A percentile compares a stretch with the other conserved stretches of the same genome.
phyloP scores from a whole-genome alignment of 1,140 invertebrate genomes.

The Diachasmimorpha longicaudata region DNA sequence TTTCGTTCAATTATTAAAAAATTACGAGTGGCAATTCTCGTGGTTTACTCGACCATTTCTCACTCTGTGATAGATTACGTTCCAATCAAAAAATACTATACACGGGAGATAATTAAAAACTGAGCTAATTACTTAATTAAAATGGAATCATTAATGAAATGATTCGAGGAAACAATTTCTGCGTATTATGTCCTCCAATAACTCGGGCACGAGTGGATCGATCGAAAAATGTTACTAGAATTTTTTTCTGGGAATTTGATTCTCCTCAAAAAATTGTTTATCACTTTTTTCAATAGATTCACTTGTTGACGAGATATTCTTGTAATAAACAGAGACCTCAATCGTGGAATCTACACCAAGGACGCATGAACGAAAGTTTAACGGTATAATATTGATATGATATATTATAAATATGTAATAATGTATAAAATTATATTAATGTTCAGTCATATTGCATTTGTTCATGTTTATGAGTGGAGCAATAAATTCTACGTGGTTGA shows the following conservation, averaged over 20 bases:
- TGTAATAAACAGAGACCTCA: neutral
- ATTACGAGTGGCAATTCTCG: neutral
- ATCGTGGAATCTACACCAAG: neutral
- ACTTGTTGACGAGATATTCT: neutral
- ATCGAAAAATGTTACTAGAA: too few relatives aligned
- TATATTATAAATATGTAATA: conserved; percentile 15
- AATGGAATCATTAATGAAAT: neutral
- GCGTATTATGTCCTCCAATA: too few relatives aligned
- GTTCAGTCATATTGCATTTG: neutral
- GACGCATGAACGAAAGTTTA: conserved; percentile 17
- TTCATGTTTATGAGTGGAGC: neutral
- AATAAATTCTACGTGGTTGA: conserved; percentile 17
- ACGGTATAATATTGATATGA: neutral
- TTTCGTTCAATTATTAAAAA: neutral
- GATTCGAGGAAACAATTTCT: too few relatives aligned
- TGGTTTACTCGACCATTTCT: conserved; percentile 9
- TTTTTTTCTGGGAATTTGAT: too few relatives aligned
- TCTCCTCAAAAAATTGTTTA: too few relatives aligned
- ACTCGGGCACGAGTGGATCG: too few relatives aligned
- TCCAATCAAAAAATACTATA: neutral
- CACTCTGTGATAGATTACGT: conserved; percentile 10
- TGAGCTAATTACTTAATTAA: neutral
- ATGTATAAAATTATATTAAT: conserved; percentile 3
- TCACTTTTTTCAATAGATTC: neutral
- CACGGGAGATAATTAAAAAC: neutral